A percentile compares a stretch with the other conserved stretches of the same genome.
phyloP scores from a whole-genome alignment of 1,140 invertebrate species.

The Drosophila kohkoa region DNA sequence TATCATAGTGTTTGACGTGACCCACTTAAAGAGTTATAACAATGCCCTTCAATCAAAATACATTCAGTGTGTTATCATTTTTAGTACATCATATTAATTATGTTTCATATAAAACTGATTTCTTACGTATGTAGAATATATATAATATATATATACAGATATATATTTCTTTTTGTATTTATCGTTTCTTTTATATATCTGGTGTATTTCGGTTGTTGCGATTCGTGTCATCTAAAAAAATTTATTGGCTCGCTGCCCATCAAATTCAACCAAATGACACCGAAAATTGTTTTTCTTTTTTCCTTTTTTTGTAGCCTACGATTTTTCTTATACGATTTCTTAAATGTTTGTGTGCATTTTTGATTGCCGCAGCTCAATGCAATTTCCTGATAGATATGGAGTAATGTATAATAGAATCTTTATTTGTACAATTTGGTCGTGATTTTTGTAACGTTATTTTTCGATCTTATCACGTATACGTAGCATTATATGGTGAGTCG shows the following conservation, averaged over 20 bases:
- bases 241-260: slow-evolving; percentile 60
- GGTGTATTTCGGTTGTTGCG: slow-evolving; percentile 21
- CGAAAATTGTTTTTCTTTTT: slow-evolving; percentile 29
- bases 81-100: background rate
- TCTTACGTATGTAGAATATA: slow-evolving; percentile 1
- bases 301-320: slow-evolving; percentile 14
- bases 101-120: background rate
- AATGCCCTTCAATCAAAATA: slow-evolving; percentile 19
- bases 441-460: slow-evolving; percentile 1
- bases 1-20: slow-evolving; percentile 12
- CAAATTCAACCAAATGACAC: slow-evolving; percentile 42
- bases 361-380: slow-evolving; percentile 39
- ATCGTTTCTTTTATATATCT: slow-evolving; percentile 3
- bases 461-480: background rate
- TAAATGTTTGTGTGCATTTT: slow-evolving; percentile 40
- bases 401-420: background rate
- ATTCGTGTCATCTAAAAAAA: slow-evolving; percentile 57
- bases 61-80: background rate
- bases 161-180: slow-evolving; percentile 8
- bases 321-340: slow-evolving; percentile 14
- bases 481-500: background rate
- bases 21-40: slow-evolving; percentile 9
- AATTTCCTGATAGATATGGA: slow-evolving; percentile 59
- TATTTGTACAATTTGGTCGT: background rate
- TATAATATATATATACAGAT: slow-evolving; percentile 5